Evolutionary conservation across 2,888 invertebrate species (phyloP), one percentile per base, ranked within the genome.

Genomic region (Synergus itoensis): DNA sequence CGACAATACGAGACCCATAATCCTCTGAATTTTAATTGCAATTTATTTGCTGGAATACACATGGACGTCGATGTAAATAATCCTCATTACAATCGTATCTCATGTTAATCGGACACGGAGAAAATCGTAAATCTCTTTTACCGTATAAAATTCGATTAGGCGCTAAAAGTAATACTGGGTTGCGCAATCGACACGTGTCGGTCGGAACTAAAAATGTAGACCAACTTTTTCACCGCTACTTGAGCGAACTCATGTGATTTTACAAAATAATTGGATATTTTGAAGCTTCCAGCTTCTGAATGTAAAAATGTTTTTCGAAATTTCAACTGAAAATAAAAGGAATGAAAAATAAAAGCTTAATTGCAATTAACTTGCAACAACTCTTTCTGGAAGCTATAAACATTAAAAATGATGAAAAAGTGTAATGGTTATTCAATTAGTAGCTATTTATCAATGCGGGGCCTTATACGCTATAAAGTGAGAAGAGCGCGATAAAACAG

Each of bases 11-110:
- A 43, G 43, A 43, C 43, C 14, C 28, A 48, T 69, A 73, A 48
- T 48, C 73, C 73, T 53, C 73, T 73, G 73, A 73, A 73, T 73
- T 73, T 73, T 73, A 53, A 73, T 73, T 73, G 53, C 53, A 36
- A 73, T 53, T 73, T 73, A 73, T 73, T 73, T n/a, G 11, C 40
- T n/a, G 28, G 36, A 40, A 73, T 69, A 69, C 5, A 48, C 2
- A 69, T 53, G n/a, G 69, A 53, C 73, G 53, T 73, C 28, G 28
- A n/a, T 53, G n/a, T 53, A 36, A 73, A 73, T 36, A 73, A 73
- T 73, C 36, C 53, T 73, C 40, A 73, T 73, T 73, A 53, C 73
- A 73, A 73, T 73, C 73, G 48, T 73, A 73, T 73, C 53, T 73
- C 36, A 36, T 45, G 48, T 53, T 36, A 53, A 73, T 73, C 73